phyloP scores from a whole-genome alignment of 2,113 vertebrate species.

The Platichthys flesus region DNA sequence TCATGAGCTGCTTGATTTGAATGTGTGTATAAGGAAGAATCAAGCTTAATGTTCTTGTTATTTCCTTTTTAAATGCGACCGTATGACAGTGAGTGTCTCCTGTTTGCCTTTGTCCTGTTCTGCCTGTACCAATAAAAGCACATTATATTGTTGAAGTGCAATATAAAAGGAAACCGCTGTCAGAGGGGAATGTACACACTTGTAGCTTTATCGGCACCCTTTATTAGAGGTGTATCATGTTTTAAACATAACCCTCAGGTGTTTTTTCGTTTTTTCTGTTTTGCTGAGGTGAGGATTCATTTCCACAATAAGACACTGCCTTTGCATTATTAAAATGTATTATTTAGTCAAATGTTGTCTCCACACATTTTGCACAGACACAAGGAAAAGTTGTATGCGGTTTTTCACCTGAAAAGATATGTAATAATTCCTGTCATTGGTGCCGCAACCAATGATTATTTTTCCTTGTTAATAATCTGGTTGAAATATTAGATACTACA shows the following conservation, averaged over 20 bases:
- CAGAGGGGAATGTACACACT: constrained; percentile 65
- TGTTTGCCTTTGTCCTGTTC: constrained; percentile 55
- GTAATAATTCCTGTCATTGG: neutral
- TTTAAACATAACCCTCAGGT: constrained; percentile 41
- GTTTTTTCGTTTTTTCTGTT: constrained; percentile 3
- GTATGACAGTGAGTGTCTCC: constrained; percentile 41
- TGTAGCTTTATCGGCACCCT: constrained; percentile 54
- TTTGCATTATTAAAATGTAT: neutral
- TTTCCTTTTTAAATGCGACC: constrained; percentile 8
- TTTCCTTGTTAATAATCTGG: neutral
- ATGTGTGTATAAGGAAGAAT: neutral
- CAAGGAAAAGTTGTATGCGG: neutral
- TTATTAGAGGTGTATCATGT: constrained; percentile 68
- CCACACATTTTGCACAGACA: neutral
- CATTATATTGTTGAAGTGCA: constrained; percentile 68
- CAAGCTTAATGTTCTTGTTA: constrained; percentile 9
- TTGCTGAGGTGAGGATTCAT: neutral
- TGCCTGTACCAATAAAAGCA: constrained; percentile 64
- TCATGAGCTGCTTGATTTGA: neutral
- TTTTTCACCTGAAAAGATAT: neutral
- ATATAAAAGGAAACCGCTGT: constrained; percentile 52
- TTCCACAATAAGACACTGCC: neutral
- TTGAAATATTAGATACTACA: neutral
- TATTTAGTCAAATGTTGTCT: neutral
- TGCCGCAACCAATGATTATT: neutral